Evolutionary conservation across 2,113 vertebrate genomes (phyloP), one percentile per base, ranked within the genome.

Genomic region (Nibea coibor): DNA sequence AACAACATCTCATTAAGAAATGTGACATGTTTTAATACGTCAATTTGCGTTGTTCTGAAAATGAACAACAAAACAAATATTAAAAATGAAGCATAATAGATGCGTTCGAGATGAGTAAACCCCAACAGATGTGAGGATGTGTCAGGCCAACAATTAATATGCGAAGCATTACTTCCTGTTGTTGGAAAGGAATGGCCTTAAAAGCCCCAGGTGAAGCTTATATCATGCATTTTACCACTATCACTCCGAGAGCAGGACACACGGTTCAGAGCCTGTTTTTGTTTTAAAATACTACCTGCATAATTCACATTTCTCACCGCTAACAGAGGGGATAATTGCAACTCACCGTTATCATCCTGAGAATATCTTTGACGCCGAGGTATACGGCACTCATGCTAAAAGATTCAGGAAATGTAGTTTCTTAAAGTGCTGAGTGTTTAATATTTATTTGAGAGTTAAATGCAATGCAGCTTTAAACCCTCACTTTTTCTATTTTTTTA

Each of bases 1-100:
- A 85, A 82, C 56, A 71, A 72, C 43, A 70, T 51, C 65, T 82
- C 66, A 82, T 86, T 85, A 81, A 72, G 65, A 81, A 72, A 72
- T 77, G 43, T 63, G 28, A 76, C 68, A 63, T 0, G 1, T 74
- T 87, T 86, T 43, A 68, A 67, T 67, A 26, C 45, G 67, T 50
- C 47, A 14, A 45, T 59, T 79, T 79, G 51, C 35, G 61, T 15
- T 39, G 45, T 58, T 62, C 43, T 4, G 69, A 69, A 12, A 28
- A 78, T 24, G 3, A 71, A 63, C 53, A 78, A 67, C n/a, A 56
- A 54, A 78, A 72, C 19, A 8, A 54, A 65, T n/a, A 66, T 80
- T 26, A 39, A 78, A 61, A 73, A 39, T 63, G 15, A 81, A 79
- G 81, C 19, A 54, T 53, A 75, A 80, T 19, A 51, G 5, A 22